These are phyloP conservation scores for Ceramica pisi DNA, from an alignment of 2,888 invertebrate species.

Conservation along the genomic window DNA sequence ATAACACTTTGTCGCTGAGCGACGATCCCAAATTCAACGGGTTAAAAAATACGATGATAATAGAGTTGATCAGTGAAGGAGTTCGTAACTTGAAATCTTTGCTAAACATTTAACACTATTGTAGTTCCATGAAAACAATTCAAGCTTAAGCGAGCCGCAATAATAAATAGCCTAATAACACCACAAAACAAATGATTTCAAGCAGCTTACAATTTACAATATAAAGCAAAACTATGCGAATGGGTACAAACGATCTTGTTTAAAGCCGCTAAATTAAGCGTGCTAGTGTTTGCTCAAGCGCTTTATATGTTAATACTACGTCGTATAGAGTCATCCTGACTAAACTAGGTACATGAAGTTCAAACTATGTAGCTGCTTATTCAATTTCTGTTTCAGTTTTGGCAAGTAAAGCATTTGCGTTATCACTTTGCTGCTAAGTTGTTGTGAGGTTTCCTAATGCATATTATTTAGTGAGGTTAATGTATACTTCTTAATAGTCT, in stretches of 20 bases:
- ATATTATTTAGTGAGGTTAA: not conserved
- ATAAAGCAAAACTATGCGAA: slow-evolving; percentile 41
- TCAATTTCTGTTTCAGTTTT: slow-evolving; percentile 51
- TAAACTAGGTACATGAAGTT: slow-evolving; percentile 42
- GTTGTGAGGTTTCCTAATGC: not conserved
- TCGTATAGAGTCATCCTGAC: slow-evolving; percentile 36
- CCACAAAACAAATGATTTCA: slow-evolving; percentile 18
- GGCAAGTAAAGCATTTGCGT: slow-evolving; percentile 42
- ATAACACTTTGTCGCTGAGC: not conserved
- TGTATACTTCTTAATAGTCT: too few relatives aligned
- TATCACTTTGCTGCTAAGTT: slow-evolving; percentile 29
- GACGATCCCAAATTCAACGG: too few relatives aligned
- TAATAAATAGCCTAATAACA: not conserved
- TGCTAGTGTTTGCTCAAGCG: slow-evolving; percentile 26
- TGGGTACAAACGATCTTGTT: slow-evolving; percentile 58
- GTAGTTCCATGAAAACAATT: too few relatives aligned
- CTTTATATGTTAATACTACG: slow-evolving; percentile 58
- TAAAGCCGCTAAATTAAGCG: slow-evolving; percentile 50
- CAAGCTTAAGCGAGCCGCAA: too few relatives aligned
- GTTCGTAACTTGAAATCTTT: not conserved
- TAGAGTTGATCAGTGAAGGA: not conserved
- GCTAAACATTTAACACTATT: too few relatives aligned
- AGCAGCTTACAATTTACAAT: slow-evolving; percentile 33
- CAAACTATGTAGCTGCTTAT: slow-evolving; percentile 47
- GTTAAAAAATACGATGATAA: not conserved